phyloP scores from a whole-genome alignment of 2,888 invertebrate genomes.

The Ormyrus rosae region DNA sequence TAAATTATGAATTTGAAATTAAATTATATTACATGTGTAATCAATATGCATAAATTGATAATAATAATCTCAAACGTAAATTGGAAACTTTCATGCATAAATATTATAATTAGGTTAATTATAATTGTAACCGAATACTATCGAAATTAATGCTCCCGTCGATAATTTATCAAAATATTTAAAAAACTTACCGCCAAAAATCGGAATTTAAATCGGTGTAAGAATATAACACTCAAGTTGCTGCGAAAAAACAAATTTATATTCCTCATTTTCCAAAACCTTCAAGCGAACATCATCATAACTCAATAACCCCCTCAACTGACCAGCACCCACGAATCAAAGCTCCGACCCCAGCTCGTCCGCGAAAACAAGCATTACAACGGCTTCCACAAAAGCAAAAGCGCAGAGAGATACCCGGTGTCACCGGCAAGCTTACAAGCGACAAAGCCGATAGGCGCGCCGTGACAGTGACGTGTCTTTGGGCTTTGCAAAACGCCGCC shows the following conservation, averaged over 20 bases:
- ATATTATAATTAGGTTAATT: slow-evolving; percentile 47
- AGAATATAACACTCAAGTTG: too few relatives aligned
- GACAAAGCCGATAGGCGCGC: slow-evolving; percentile 11
- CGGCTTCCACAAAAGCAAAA: not conserved
- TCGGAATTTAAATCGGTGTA: too few relatives aligned
- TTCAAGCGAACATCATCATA: too few relatives aligned
- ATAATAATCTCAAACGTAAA: slow-evolving; percentile 48
- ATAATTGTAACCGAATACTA: slow-evolving; percentile 3
- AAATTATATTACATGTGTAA: slow-evolving; percentile 42
- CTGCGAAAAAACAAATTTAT: too few relatives aligned
- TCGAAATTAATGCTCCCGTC: not conserved
- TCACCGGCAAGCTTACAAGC: slow-evolving; percentile 22
- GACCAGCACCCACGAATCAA: too few relatives aligned
- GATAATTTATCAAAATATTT: too few relatives aligned
- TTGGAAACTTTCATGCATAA: slow-evolving; percentile 34
- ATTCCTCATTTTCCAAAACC: too few relatives aligned
- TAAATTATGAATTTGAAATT: slow-evolving; percentile 44
- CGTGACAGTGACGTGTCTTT: slow-evolving; percentile 45
- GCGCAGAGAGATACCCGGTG: not conserved
- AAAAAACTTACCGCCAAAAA: too few relatives aligned
- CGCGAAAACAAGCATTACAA: too few relatives aligned
- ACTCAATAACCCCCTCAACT: too few relatives aligned
- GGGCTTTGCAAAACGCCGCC: not conserved
- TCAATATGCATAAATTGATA: slow-evolving; percentile 47
- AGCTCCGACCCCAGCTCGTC: too few relatives aligned